A percentile compares a stretch with the other conserved stretches of the same genome.
phyloP scores from a whole-genome alignment of 2,113 vertebrate species.

The Miniopterus natalensis region DNA sequence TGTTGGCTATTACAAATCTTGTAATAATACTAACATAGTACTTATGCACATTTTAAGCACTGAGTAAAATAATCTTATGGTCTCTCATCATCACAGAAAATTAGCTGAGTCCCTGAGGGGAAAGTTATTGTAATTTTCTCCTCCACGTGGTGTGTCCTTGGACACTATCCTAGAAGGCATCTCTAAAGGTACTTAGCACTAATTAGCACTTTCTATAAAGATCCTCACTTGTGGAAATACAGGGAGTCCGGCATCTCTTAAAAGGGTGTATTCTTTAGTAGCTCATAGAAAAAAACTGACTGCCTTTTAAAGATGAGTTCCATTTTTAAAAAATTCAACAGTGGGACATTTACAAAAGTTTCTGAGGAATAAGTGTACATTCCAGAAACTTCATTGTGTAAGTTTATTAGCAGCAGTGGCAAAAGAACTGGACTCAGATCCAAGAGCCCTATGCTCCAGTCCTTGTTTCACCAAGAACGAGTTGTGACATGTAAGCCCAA shows the following conservation, averaged over 20 bases:
- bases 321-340: background rate
- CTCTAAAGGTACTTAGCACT: conserved; percentile 64
- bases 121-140: conserved; percentile 29
- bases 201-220: conserved; percentile 71
- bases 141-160: background rate
- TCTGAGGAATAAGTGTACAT: conserved; percentile 18
- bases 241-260: conserved; percentile 16
- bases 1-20: background rate
- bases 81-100: conserved; percentile 54
- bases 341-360: background rate
- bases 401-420: background rate
- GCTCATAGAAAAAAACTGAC: conserved; percentile 11
- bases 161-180: conserved; percentile 61
- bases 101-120: conserved; percentile 42
- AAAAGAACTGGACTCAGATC: background rate
- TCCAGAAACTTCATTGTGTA: conserved; percentile 43
- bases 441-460: background rate
- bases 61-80: conserved; percentile 31
- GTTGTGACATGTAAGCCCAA: background rate
- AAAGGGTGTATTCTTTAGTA: conserved; percentile 34
- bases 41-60: conserved; percentile 55
- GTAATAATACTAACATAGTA: background rate
- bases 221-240: conserved; percentile 56
- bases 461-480: background rate
- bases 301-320: conserved; percentile 23